Conservation (phyloP, 2,888 invertebrate genomes). For the Bhutanitis thaidina region DNA sequence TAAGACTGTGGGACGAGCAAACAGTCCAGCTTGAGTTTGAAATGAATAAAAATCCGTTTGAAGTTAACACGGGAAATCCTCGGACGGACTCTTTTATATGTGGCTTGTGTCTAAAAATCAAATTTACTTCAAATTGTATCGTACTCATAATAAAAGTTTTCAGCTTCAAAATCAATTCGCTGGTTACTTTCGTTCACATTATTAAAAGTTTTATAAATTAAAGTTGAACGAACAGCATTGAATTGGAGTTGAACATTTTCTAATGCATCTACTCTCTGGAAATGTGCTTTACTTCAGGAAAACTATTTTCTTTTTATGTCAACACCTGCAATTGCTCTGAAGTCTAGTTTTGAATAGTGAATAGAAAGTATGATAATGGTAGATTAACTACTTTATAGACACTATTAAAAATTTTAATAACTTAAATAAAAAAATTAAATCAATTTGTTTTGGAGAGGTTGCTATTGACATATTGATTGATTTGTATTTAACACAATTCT, state of each 20-base stretch:
- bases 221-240: background rate
- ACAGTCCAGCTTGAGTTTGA: constrained; percentile 28
- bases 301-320: background rate
- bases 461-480: background rate
- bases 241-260: background rate
- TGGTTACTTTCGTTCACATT: constrained; percentile 6
- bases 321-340: background rate
- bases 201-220: background rate
- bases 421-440: too few relatives aligned
- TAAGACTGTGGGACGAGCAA: constrained; percentile 28
- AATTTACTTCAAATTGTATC: constrained; percentile 12
- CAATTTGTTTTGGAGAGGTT: background rate
- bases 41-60: constrained; percentile 42
- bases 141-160: constrained; percentile 4
- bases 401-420: background rate
- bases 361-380: too few relatives aligned
- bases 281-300: background rate
- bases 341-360: too few relatives aligned
- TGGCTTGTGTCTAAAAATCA: constrained; percentile 21
- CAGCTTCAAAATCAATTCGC: constrained; percentile 22
- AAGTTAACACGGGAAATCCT: constrained; percentile 31
- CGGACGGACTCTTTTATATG: constrained; percentile 17
- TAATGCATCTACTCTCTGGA: background rate
- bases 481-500: background rate
- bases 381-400: too few relatives aligned